Percentiles rank a stretch among this genome's conserved stretches.
These are phyloP conservation scores for Sebastes umbrosus DNA, from an alignment of 2,797 vertebrate species.

Conservation along the genomic window DNA sequence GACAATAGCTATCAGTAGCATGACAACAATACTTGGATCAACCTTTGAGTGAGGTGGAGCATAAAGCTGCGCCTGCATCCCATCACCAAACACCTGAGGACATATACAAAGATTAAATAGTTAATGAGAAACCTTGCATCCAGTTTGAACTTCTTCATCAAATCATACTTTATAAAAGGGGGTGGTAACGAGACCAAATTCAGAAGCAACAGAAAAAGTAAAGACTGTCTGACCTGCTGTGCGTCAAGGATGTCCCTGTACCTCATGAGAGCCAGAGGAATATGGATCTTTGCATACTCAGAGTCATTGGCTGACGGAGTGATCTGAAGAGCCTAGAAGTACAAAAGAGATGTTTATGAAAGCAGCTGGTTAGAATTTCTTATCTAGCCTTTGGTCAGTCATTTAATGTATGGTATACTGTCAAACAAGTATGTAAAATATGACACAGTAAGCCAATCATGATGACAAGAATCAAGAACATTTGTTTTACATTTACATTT, in stretches of 20 bases:
- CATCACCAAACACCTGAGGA: constrained; percentile 83
- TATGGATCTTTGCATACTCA: constrained; percentile 80
- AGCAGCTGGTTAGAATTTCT: not conserved
- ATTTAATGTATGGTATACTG: not conserved
- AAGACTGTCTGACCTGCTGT: constrained; percentile 78
- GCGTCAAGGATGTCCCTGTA: constrained; percentile 85
- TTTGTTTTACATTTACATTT: not conserved
- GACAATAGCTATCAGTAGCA: constrained; percentile 90
- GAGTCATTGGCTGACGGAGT: constrained; percentile 84
- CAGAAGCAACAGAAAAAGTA: not conserved
- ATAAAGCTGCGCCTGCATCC: constrained; percentile 86
- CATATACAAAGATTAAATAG: not conserved
- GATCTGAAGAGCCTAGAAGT: constrained; percentile 72
- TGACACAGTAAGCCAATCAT: not conserved
- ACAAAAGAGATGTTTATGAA: constrained; percentile 10
- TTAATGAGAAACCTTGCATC: not conserved
- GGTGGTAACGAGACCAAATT: not conserved
- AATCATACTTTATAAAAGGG: not conserved
- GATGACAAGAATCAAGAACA: not conserved
- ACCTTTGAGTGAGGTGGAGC: constrained; percentile 81
- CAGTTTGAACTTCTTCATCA: not conserved
- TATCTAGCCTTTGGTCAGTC: not conserved
- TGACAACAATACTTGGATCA: constrained; percentile 89
- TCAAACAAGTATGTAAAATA: not conserved
- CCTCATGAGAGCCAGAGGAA: constrained; percentile 89